Evolutionary conservation across 1,140 invertebrate species (phyloP).

Genomic region (Drosophila leontia): DNA sequence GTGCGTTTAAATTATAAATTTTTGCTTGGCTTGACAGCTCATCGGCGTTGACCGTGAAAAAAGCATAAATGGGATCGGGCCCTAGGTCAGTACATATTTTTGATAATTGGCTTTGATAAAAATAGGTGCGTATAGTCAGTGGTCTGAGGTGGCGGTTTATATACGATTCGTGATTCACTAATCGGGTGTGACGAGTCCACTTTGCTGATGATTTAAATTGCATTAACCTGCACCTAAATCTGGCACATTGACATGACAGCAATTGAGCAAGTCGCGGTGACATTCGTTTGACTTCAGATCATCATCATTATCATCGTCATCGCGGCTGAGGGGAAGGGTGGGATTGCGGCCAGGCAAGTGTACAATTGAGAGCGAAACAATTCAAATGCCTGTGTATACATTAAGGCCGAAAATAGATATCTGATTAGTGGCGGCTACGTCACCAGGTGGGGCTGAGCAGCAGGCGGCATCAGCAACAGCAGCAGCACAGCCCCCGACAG

Average conservation of each 20-base stretch:
- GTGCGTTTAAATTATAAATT: conserved; percentile 44
- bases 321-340: conserved; percentile 1
- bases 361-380: conserved; percentile 69
- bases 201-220: conserved; percentile 51
- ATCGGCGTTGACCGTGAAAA: conserved; percentile 58
- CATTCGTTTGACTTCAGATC: conserved; percentile 47
- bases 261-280: conserved; percentile 40
- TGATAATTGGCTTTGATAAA: conserved; percentile 62
- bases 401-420: conserved; percentile 72
- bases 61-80: conserved; percentile 43
- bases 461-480: conserved; percentile 16
- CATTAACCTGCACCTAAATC: conserved; percentile 61
- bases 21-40: conserved; percentile 31
- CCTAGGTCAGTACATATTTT: conserved; percentile 51
- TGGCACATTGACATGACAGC: conserved; percentile 63
- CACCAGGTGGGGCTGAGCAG: conserved; percentile 67
- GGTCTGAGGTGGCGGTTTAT: conserved; percentile 9
- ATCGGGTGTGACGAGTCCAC: conserved; percentile 69
- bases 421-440: conserved; percentile 78
- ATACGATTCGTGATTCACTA: conserved; percentile 60
- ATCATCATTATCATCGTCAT: conserved; percentile 36
- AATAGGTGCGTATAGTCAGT: conserved; percentile 43
- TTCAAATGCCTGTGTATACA: conserved; percentile 68
- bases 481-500: conserved; percentile 14
- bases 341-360: conserved; percentile 36